Conservation (phyloP, 2,888 invertebrate species). For the Oeneis ivallda region DNA sequence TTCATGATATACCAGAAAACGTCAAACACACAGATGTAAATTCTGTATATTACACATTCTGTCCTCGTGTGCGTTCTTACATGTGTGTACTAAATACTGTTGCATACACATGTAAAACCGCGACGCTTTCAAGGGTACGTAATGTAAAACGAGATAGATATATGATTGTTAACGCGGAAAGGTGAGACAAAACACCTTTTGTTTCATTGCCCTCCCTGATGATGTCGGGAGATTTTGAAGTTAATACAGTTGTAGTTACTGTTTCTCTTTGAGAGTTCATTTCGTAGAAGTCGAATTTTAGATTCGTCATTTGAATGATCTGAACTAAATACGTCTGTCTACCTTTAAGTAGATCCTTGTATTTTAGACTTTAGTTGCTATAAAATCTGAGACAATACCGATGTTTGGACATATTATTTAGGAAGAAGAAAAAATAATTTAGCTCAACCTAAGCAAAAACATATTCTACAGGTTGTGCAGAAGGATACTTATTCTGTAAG, state of each 20-base stretch:
- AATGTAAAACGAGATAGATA: constrained; percentile 59
- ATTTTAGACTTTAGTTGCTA: background rate
- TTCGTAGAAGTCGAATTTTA: constrained; percentile 32
- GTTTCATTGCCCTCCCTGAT: constrained; percentile 77
- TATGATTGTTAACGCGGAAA: constrained; percentile 53
- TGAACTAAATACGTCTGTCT: background rate
- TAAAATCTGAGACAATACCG: background rate
- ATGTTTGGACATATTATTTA: too few relatives aligned
- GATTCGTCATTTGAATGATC: constrained; percentile 15
- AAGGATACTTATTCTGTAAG: too few relatives aligned
- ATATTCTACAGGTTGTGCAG: too few relatives aligned
- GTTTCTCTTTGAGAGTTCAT: constrained; percentile 49
- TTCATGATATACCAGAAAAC: constrained; percentile 51
- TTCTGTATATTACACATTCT: constrained; percentile 35
- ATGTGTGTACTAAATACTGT: constrained; percentile 45
- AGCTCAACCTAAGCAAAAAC: too few relatives aligned
- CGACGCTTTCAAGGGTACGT: constrained; percentile 72
- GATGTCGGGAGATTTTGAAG: constrained; percentile 60
- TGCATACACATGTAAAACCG: constrained; percentile 65
- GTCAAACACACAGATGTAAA: constrained; percentile 47
- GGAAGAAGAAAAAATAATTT: too few relatives aligned
- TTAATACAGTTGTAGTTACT: constrained; percentile 75
- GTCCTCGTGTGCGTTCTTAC: constrained; percentile 30
- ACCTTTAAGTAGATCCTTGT: background rate
- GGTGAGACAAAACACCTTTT: constrained; percentile 66